Conservation (phyloP, 2,113 vertebrate species). For the Perccottus glenii region DNA sequence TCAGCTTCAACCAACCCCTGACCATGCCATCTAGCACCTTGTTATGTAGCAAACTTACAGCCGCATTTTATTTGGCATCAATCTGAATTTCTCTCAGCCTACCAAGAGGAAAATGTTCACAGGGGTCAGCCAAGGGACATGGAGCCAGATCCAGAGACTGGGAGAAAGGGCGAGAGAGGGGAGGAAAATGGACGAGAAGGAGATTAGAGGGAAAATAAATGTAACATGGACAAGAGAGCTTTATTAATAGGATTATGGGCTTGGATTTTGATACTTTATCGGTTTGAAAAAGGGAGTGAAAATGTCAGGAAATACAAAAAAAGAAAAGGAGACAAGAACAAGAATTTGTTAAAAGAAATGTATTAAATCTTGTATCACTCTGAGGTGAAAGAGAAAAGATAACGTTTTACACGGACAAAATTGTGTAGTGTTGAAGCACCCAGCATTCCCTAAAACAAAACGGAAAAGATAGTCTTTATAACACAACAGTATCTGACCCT, state of each 20-base stretch:
- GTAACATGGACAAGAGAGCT: conserved; percentile 87
- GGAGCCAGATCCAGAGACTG: conserved; percentile 76
- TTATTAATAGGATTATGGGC: conserved; percentile 92
- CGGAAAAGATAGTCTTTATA: conserved; percentile 17
- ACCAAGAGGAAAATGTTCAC: conserved; percentile 79
- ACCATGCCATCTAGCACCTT: conserved; percentile 74
- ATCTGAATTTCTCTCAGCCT: conserved; percentile 76
- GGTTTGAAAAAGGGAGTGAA: conserved; percentile 67
- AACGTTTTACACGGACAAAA: conserved; percentile 17
- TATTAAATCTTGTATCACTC: conserved; percentile 54
- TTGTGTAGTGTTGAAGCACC: conserved; percentile 5
- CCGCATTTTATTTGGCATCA: conserved; percentile 78
- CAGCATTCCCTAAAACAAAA: conserved; percentile 26
- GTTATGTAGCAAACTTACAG: conserved; percentile 74
- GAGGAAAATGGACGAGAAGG: conserved; percentile 71
- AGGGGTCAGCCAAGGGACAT: conserved; percentile 87
- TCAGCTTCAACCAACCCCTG: conserved; percentile 70
- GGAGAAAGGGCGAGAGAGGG: conserved; percentile 52
- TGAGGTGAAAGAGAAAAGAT: conserved; percentile 45
- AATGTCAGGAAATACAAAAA: conserved; percentile 67
- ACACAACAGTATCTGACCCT: conserved; percentile 30
- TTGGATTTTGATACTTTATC: conserved; percentile 82
- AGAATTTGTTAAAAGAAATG: conserved; percentile 70
- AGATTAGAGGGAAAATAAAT: conserved; percentile 90
- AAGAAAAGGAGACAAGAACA: conserved; percentile 44